These are phyloP conservation scores for Phoebastria nigripes DNA, from an alignment of 2,797 vertebrate species.

Conservation along the genomic window DNA sequence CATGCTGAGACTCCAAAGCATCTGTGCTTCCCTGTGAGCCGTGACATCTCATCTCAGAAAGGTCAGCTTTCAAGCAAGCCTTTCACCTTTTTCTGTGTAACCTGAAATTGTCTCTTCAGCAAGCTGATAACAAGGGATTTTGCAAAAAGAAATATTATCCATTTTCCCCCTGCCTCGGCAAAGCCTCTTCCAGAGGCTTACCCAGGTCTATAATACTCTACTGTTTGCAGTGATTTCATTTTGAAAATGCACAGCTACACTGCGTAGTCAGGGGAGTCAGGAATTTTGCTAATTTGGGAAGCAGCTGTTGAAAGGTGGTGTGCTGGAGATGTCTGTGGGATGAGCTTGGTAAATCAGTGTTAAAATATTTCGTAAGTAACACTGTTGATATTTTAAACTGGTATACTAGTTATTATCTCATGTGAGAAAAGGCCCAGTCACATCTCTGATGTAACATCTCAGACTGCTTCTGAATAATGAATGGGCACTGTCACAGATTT, in stretches of 20 bases:
- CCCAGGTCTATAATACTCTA: background rate
- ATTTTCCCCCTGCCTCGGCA: background rate
- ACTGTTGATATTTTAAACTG: background rate
- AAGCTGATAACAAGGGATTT: background rate
- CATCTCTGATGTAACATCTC: background rate
- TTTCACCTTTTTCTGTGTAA: background rate
- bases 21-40: background rate
- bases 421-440: background rate
- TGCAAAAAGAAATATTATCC: background rate
- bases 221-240: background rate
- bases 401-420: background rate
- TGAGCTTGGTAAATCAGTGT: background rate
- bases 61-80: background rate
- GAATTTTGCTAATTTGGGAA: background rate
- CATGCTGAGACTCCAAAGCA: background rate
- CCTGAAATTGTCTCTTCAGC: background rate
- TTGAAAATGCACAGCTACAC: accelerated
- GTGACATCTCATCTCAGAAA: background rate
- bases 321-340: background rate
- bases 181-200: background rate
- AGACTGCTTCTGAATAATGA: background rate
- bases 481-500: background rate
- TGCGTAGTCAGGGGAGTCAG: background rate
- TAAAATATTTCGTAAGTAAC: background rate
- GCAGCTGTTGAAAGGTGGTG: background rate